phyloP scores from a whole-genome alignment of 2,113 vertebrate genomes.

The Carassius gibelio region DNA sequence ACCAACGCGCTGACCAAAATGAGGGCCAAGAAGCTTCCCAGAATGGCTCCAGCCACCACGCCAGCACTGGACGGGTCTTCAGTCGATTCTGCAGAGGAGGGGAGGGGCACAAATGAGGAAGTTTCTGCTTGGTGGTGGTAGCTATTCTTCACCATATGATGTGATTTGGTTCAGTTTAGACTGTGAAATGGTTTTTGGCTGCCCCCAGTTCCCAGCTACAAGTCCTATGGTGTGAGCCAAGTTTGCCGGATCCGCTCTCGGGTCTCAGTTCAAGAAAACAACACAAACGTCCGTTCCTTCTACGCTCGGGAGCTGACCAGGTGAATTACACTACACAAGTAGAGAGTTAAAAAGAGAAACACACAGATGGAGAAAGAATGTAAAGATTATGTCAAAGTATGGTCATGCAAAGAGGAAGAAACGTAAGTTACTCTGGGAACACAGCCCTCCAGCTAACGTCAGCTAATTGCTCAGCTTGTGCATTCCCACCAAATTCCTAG shows the following conservation, averaged over 20 bases:
- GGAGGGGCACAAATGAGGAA: constrained; percentile 59
- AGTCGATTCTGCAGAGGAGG: constrained; percentile 82
- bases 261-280: constrained; percentile 54
- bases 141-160: constrained; percentile 41
- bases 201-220: constrained; percentile 55
- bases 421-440: not conserved
- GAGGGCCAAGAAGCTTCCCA: constrained; percentile 82
- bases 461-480: not conserved
- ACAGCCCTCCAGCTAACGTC: not conserved
- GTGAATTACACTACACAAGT: constrained; percentile 8
- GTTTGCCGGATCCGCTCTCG: constrained; percentile 67
- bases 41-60: constrained; percentile 80
- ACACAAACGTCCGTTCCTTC: constrained; percentile 37
- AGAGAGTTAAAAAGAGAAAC: constrained; percentile 17
- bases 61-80: constrained; percentile 76
- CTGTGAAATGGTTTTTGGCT: constrained; percentile 9
- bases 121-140: constrained; percentile 43
- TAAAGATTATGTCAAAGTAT: constrained; percentile 34
- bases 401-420: constrained; percentile 45
- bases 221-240: constrained; percentile 73
- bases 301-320: constrained; percentile 27
- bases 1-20: constrained; percentile 75
- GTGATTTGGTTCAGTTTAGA: constrained; percentile 31
- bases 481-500: constrained; percentile 51
- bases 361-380: constrained; percentile 29